phyloP scores from a whole-genome alignment of 2,797 vertebrate genomes.

The Chelonia mydas region DNA sequence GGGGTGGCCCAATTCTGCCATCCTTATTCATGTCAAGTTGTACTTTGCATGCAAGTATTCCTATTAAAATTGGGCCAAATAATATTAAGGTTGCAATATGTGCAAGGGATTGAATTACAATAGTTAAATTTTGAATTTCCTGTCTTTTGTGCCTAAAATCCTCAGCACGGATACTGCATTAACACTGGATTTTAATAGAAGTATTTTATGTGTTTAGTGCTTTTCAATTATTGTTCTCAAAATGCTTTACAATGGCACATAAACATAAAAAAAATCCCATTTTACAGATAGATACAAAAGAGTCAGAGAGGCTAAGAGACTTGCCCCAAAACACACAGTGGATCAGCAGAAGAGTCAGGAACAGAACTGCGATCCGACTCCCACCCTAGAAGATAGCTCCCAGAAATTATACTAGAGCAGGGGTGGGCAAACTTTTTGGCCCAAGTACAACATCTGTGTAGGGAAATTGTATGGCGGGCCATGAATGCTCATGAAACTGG shows the following conservation, averaged over 20 bases:
- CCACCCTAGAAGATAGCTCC: not conserved
- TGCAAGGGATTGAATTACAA: not conserved
- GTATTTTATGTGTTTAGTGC: not conserved
- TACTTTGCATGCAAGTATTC: not conserved
- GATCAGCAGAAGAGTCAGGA: not conserved
- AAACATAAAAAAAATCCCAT: not conserved
- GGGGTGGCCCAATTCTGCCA: not conserved
- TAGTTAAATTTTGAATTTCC: not conserved
- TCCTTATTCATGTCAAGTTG: not conserved
- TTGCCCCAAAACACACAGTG: not conserved
- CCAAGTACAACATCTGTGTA: no score
- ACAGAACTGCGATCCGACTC: not conserved
- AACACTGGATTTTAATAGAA: not conserved
- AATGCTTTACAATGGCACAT: not conserved
- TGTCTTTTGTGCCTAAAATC: not conserved
- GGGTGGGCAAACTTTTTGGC: no score
- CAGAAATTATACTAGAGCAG: not conserved
- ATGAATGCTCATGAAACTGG: no score
- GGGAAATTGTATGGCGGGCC: no score
- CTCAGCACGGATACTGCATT: not conserved
- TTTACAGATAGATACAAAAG: not conserved
- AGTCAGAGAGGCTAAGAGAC: not conserved
- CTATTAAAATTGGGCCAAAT: not conserved
- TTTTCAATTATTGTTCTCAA: not conserved
- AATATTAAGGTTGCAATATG: not conserved